These are phyloP conservation scores for Petrocephalus sullivani DNA, from an alignment of 2,797 vertebrate species.

Conservation along the genomic window DNA sequence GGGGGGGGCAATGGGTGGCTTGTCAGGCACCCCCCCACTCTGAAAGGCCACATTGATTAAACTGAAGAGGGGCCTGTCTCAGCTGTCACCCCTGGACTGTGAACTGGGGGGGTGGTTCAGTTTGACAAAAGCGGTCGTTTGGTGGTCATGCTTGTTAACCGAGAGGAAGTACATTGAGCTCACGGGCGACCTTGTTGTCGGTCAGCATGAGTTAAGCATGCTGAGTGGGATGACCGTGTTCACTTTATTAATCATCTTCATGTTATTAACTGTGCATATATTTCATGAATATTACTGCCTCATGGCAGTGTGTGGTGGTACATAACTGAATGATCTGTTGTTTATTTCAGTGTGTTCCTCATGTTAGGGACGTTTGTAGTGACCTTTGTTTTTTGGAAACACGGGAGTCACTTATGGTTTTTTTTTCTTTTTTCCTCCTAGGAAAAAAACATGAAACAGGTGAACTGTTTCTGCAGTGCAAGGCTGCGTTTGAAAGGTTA, in stretches of 20 bases:
- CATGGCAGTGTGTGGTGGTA: background rate
- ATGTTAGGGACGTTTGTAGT: too few relatives aligned
- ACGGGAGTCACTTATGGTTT: too few relatives aligned
- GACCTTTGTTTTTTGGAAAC: too few relatives aligned
- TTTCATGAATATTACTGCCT: background rate
- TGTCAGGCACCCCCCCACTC: background rate
- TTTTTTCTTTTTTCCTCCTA: too few relatives aligned
- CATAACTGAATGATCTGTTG: background rate
- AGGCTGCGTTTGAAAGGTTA: constrained; percentile 20
- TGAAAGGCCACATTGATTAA: constrained; percentile 4
- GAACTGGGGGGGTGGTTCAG: background rate
- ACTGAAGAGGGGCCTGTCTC: constrained; percentile 14
- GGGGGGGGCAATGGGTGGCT: background rate
- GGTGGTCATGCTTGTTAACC: background rate
- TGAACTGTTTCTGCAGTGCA: background rate
- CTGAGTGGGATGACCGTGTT: background rate
- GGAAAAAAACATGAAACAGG: background rate
- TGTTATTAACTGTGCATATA: background rate
- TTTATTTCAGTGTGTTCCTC: too few relatives aligned
- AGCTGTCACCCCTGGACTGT: constrained; percentile 16
- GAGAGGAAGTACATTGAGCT: background rate
- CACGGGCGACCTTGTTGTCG: background rate
- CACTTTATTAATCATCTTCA: background rate
- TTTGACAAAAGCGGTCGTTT: background rate
- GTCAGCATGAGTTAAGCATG: background rate